Evolutionary conservation across 2,888 invertebrate genomes (phyloP), one percentile per base, ranked within the genome.

Genomic region (Drosophila nigritarsus): DNA sequence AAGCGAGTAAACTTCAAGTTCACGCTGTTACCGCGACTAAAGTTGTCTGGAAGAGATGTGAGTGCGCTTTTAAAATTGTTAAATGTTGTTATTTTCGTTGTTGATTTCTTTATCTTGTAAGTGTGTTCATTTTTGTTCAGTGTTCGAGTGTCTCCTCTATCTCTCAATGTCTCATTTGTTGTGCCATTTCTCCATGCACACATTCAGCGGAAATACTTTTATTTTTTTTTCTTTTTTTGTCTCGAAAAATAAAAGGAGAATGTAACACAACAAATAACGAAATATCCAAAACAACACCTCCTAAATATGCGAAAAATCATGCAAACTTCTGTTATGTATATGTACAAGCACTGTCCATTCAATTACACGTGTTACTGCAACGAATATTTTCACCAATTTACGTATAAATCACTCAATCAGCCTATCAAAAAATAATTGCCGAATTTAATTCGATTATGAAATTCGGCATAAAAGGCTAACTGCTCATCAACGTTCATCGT

Each of bases 1-100:
- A 92, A 92, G 92, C 92, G 90, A 90, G 92, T 90, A 90, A 91
- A 91, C 92, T 92, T 91, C 86, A 90, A 91, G 91, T 91, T 91
- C 92, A 92, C 92, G 93, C 91, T 92, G 92, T 92, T 92, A 92
- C 92, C 92, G 92, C 93, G 93, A 92, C 92, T 92, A 86, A 92
- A 92, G 92, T 93, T 93, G 92, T 92, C 92, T 92, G 93, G 93
- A 92, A 93, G 89, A 93, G 92, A 93, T 93, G 93, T 93, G 92
- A 93, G 93, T 93, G 82, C 65, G 67, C 72, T 63, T 76, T 76
- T 79, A 30, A 74, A 79, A 73, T 83, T 83, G 74, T 80, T 76
- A 70, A 70, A 42, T 75, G 75, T 73, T 75, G 67, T 60, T 67
- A 32, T 66, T 65, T 71, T 76, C 30, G 75, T 81, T 75, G 50